These are phyloP conservation scores for Danio kyathit DNA, from an alignment of 2,797 vertebrate species.

Conservation along the genomic window DNA sequence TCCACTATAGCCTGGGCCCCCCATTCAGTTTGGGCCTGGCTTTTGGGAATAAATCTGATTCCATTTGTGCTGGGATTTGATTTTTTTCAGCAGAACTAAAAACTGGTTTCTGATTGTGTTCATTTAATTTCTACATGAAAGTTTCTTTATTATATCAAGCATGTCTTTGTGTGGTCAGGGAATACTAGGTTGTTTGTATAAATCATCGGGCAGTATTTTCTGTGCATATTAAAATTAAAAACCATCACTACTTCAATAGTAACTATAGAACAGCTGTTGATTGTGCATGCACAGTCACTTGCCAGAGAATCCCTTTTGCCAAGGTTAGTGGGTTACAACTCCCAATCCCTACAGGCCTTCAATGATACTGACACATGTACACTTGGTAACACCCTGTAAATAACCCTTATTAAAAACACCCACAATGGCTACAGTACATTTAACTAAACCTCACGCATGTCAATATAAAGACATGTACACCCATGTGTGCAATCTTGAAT, in stretches of 20 bases:
- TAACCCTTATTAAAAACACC: conserved; percentile 40
- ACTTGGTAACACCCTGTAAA: conserved; percentile 28
- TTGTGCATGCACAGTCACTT: conserved; percentile 19
- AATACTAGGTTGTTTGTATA: conserved; percentile 2
- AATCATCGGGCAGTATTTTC: conserved; percentile 38
- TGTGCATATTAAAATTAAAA: conserved; percentile 36
- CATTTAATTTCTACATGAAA: background rate
- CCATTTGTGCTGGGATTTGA: background rate
- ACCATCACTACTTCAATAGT: conserved; percentile 31
- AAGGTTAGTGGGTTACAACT: conserved; percentile 43
- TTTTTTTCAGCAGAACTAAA: background rate
- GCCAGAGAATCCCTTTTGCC: conserved; percentile 6
- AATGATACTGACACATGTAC: conserved; percentile 40
- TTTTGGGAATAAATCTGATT: background rate
- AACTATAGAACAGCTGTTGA: conserved; percentile 22
- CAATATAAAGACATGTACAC: conserved; percentile 63
- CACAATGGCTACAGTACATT: conserved; percentile 17
- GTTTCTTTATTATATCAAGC: background rate
- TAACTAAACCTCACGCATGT: conserved; percentile 27
- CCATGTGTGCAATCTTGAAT: background rate
- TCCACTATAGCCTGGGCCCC: background rate
- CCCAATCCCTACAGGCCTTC: background rate
- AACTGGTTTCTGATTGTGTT: background rate
- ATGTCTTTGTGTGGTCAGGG: background rate
- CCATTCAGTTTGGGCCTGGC: background rate